Evolutionary conservation across 2,888 invertebrate genomes (phyloP).

Genomic region (Cremastinae sp.): DNA sequence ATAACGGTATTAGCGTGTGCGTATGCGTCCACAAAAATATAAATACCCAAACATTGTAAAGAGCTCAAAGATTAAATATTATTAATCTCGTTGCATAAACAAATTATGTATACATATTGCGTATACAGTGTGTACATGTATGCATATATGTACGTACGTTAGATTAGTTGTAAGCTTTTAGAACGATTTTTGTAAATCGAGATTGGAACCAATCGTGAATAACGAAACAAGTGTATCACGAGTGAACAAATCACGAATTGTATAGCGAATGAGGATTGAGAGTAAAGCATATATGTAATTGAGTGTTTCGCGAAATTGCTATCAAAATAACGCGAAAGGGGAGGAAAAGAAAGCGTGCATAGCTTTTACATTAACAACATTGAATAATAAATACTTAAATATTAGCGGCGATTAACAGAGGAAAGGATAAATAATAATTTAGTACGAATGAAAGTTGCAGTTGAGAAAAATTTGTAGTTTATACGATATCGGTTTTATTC

Average conservation of each 20-base stretch:
- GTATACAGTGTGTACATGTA: too few species aligned
- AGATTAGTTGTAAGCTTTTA: conserved; percentile 44
- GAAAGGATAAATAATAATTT: conserved; percentile 16
- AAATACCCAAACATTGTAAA: conserved; percentile 12
- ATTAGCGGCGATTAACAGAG: neutral
- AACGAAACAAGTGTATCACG: conserved; percentile 5
- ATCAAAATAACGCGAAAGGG: too few species aligned
- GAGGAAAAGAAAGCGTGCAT: conserved; percentile 15
- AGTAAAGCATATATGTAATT: conserved; percentile 7
- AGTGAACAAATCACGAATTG: conserved; percentile 13
- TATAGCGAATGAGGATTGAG: neutral
- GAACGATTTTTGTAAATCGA: conserved; percentile 33
- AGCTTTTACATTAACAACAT: conserved; percentile 19
- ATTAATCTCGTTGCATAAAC: conserved; percentile 28
- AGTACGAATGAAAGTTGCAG: conserved; percentile 7
- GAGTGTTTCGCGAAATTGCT: conserved; percentile 14
- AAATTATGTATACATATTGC: too few species aligned
- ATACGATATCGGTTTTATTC: conserved; percentile 23
- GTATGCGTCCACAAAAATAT: conserved; percentile 10
- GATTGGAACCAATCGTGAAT: neutral
- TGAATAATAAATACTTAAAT: neutral
- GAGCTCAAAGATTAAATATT: conserved; percentile 45
- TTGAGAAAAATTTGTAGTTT: conserved; percentile 20
- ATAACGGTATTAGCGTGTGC: too few species aligned
- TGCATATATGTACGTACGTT: neutral